phyloP scores from a whole-genome alignment of 2,888 invertebrate genomes.

The Drosophila testacea region DNA sequence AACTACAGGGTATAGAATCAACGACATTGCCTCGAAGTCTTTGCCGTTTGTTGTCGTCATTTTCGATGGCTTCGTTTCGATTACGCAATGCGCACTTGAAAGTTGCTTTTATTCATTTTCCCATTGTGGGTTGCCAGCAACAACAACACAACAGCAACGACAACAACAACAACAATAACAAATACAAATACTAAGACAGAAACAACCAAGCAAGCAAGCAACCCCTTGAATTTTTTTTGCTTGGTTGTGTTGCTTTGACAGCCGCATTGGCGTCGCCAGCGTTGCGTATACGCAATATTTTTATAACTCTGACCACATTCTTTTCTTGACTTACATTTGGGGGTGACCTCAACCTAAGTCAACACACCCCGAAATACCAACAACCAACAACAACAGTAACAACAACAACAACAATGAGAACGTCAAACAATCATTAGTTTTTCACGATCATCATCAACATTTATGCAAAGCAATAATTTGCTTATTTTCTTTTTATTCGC shows the following conservation, averaged over 20 bases:
- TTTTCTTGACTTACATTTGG: slow-evolving; percentile 1
- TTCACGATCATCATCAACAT: slow-evolving; percentile 53
- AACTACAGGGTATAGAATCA: slow-evolving; percentile 21
- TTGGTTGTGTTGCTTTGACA: slow-evolving; percentile 32
- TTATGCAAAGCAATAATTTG: slow-evolving; percentile 41
- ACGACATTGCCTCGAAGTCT: slow-evolving; percentile 23
- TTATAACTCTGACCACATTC: slow-evolving; percentile 51
- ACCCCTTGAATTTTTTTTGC: slow-evolving; percentile 39
- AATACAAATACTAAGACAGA: neutral
- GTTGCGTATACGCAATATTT: slow-evolving; percentile 75
- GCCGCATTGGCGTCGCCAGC: slow-evolving; percentile 61
- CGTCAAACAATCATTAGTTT: slow-evolving; percentile 32
- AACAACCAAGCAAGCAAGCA: slow-evolving; percentile 25
- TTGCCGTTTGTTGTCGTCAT: slow-evolving; percentile 29
- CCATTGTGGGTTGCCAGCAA: slow-evolving; percentile 43
- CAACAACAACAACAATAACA: slow-evolving; percentile 25
- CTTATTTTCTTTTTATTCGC: slow-evolving; percentile 56
- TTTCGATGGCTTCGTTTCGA: slow-evolving; percentile 60
- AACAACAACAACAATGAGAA: slow-evolving; percentile 11
- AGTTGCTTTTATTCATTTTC: slow-evolving; percentile 61
- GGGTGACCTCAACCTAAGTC: slow-evolving; percentile 56
- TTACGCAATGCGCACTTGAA: slow-evolving; percentile 65
- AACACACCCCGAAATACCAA: slow-evolving; percentile 41
- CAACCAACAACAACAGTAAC: neutral
- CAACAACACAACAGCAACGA: slow-evolving; percentile 27